Percentiles rank a stretch among this genome's conserved stretches.
phyloP scores from a whole-genome alignment of 2,113 vertebrate genomes.

The Columbina picui region DNA sequence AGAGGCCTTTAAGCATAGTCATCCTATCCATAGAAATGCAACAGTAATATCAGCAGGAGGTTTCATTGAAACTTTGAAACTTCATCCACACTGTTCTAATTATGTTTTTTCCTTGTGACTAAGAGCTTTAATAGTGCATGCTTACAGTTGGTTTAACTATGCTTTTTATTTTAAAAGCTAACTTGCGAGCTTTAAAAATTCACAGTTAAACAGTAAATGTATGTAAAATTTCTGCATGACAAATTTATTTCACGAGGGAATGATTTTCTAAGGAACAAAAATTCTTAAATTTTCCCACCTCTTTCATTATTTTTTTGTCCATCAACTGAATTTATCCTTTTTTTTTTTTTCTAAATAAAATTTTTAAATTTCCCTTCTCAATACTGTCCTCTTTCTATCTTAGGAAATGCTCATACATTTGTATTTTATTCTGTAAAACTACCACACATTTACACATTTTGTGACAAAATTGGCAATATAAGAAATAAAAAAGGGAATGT shows the following conservation, averaged over 20 bases:
- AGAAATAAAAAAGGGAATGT: neutral
- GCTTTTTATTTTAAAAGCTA: slow-evolving; percentile 23
- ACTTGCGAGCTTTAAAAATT: slow-evolving; percentile 4
- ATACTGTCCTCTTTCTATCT: neutral
- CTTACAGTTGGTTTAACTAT: slow-evolving; percentile 3
- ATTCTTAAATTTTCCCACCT: neutral
- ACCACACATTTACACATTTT: neutral
- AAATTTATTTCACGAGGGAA: neutral
- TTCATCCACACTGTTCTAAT: slow-evolving; percentile 1
- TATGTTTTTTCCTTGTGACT: neutral
- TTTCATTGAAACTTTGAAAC: slow-evolving; percentile 6
- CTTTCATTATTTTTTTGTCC: neutral
- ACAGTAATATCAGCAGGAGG: neutral
- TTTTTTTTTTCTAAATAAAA: too few species aligned
- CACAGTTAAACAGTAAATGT: neutral
- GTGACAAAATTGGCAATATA: neutral
- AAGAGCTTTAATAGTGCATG: neutral
- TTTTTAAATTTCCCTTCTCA: neutral
- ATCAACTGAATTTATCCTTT: neutral
- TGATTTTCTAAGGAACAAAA: neutral
- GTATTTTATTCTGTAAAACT: neutral
- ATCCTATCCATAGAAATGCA: neutral
- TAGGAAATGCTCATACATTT: neutral
- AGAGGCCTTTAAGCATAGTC: neutral
- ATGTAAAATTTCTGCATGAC: neutral